These are phyloP conservation scores for Notechis scutatus DNA, from an alignment of 2,113 vertebrate genomes.

Conservation along the genomic window DNA sequence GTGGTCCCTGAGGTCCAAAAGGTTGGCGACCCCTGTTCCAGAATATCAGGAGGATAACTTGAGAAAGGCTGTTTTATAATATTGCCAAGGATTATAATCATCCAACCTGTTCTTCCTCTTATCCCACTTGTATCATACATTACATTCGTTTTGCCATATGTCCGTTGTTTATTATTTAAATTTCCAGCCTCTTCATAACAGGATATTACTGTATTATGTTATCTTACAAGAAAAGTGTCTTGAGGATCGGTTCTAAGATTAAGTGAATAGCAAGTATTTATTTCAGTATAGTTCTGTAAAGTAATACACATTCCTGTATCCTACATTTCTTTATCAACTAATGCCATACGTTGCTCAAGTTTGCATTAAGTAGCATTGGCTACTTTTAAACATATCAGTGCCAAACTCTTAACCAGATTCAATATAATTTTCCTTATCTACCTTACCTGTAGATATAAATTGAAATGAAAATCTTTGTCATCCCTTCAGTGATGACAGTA, in stretches of 20 bases:
- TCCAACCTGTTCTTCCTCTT: not conserved
- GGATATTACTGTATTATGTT: conserved; percentile 35
- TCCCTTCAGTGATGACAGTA: not conserved
- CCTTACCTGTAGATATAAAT: not conserved
- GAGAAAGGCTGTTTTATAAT: not conserved
- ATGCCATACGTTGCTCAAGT: not conserved
- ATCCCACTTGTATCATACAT: not conserved
- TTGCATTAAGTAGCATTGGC: not conserved
- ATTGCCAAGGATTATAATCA: not conserved
- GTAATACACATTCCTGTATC: not conserved
- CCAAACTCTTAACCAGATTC: not conserved
- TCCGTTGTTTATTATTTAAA: not conserved
- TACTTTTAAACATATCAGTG: not conserved
- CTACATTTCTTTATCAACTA: not conserved
- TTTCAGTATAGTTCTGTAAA: not conserved
- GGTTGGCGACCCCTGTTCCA: no score
- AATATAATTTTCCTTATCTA: not conserved
- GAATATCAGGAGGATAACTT: not conserved
- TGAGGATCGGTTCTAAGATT: not conserved
- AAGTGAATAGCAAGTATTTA: not conserved
- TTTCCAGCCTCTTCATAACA: not conserved
- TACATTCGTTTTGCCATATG: not conserved
- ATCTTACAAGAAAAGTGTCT: conserved; percentile 43
- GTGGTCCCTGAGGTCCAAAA: no score
- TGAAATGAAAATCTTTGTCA: not conserved